Evolutionary conservation across 2,113 vertebrate species (phyloP).

Genomic region (Girardinichthys multiradiatus): DNA sequence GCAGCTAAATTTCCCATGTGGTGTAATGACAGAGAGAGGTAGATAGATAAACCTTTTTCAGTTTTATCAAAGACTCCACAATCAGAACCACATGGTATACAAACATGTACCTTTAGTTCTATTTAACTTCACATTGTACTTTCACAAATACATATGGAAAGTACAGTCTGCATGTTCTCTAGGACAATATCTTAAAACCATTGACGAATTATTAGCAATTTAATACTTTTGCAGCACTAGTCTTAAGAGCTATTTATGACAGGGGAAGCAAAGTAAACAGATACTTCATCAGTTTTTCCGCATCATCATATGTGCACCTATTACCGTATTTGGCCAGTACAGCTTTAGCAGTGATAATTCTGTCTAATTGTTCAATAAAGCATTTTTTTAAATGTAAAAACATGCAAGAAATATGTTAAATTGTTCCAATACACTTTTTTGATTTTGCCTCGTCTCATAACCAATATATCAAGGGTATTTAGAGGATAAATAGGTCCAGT

Average conservation of each 20-base stretch:
- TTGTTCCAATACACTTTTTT: too few species aligned
- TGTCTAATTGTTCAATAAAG: background rate
- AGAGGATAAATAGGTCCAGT: background rate
- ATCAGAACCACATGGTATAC: background rate
- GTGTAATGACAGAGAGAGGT: slow-evolving; percentile 42
- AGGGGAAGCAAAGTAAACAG: background rate
- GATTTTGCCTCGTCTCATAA: too few species aligned
- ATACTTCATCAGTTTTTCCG: background rate
- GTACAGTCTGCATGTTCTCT: too few species aligned
- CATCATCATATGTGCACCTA: background rate
- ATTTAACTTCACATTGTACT: background rate
- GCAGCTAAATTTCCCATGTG: slow-evolving; percentile 65
- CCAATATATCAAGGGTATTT: background rate
- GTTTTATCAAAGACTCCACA: slow-evolving; percentile 27
- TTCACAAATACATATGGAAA: background rate
- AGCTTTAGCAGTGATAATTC: background rate
- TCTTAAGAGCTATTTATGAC: too few species aligned
- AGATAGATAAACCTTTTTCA: slow-evolving; percentile 40
- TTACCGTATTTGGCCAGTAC: background rate
- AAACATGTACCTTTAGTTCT: background rate
- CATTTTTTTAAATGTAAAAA: background rate
- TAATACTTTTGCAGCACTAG: background rate
- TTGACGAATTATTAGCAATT: background rate
- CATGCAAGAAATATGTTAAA: background rate
- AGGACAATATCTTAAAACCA: background rate